Percentiles rank a stretch among this genome's conserved stretches.
Conservation (phyloP, 2,113 vertebrate species). For the Glareola pratincola region DNA sequence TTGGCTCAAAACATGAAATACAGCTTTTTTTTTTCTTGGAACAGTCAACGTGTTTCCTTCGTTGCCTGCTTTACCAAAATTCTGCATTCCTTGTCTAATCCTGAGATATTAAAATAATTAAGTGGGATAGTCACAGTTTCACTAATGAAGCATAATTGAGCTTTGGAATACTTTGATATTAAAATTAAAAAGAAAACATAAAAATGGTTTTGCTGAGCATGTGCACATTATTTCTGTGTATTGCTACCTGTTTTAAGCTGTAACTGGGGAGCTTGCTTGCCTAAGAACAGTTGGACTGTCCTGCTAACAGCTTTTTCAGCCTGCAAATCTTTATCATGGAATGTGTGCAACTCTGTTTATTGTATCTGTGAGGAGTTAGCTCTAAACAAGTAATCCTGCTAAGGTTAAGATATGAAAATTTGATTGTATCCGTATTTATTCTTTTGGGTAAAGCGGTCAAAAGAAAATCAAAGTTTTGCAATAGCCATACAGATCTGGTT, state of each 20-base stretch:
- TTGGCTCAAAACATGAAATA: slow-evolving; percentile 69
- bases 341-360: background rate
- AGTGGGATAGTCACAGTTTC: slow-evolving; percentile 65
- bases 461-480: background rate
- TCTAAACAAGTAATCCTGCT: background rate
- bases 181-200: slow-evolving; percentile 41
- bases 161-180: slow-evolving; percentile 63
- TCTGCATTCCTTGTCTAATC: slow-evolving; percentile 66
- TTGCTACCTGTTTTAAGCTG: background rate
- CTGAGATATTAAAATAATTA: slow-evolving; percentile 72
- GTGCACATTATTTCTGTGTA: background rate
- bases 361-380: background rate
- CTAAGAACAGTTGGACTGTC: background rate
- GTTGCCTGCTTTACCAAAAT: slow-evolving; percentile 54
- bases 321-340: background rate
- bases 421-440: background rate
- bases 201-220: slow-evolving; percentile 18
- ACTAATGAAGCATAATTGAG: slow-evolving; percentile 68
- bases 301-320: background rate
- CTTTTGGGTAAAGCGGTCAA: background rate
- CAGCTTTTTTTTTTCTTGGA: slow-evolving; percentile 56
- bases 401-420: background rate
- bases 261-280: background rate
- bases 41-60: slow-evolving; percentile 33
- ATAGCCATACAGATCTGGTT: background rate